Base-by-base conservation (phyloP, 2,888 invertebrate species). In the Xylota sylvarum region DNA sequence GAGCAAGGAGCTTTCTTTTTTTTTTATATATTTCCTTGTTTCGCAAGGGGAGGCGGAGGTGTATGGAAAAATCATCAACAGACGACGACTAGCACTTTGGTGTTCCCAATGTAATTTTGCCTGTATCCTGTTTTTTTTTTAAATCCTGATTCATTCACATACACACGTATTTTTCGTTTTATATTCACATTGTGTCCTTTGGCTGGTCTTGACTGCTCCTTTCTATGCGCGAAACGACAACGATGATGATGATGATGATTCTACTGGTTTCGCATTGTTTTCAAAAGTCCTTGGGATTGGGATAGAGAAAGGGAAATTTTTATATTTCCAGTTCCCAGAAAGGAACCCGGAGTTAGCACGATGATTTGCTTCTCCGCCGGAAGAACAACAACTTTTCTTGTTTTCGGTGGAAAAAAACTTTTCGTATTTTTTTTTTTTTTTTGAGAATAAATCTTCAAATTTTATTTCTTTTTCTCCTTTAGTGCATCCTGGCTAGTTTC, bases 71-170 rank as follows among this genome's bases (percentile, higher is more conserved):
- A 69, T 84, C 67, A 79, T 62, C 74, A 79, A 69, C 84, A 79
- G 79, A 69, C 62, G 17, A 72, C 46, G 9, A 55, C 74, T 79
- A 52, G 50, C 40, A 60, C 48, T 69, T 40, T 43, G 56, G 14
- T 56, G 46, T 48, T 70, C 19, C 35, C 62, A 74, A 67, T 80
- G 81, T 76, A 76, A 85, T 80, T 84, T 76, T 32, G 70, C 65
- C 56, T 27, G 80, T 65, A 67, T 80, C 70, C 74, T 70, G 58
- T 80, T 80, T 85, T 80, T 56, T 80, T 80, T 85, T 80, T 56
- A 40, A 74, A 74, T 79, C 79, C 56, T 32, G 43, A 50, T 50
- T 27, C 58, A 30, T n/a, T 32, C 52, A 32, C 58, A 55, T 32
- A 43, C 62, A 35, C 37, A 69, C 58, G 23, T 32, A 70, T 56